Evolutionary conservation across 2,888 invertebrate genomes (phyloP), one percentile per base, ranked within the genome.

Genomic region (Ramazzottius varieornatus): DNA sequence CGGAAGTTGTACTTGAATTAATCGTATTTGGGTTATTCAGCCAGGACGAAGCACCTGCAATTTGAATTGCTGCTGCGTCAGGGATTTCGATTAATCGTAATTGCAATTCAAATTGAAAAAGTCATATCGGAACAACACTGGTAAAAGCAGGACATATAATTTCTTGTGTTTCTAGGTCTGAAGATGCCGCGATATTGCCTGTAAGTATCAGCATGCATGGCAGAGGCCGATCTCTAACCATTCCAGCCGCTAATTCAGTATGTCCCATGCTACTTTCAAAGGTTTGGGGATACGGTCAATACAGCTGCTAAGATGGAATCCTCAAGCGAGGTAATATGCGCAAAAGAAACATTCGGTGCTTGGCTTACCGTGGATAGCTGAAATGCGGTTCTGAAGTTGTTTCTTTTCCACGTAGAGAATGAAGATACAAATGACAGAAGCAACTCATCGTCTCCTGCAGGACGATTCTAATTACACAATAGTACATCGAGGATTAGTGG

Each of bases 301-400:
- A 88, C 88, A 0, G 91, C 91, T 0, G 88, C 88, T 0, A 80
- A 88, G 34, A 90, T 93, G 90, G 92, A 92, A 74, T 88, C 88
- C 0, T 88, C 88, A 0, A 87, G 89, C 67, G 84, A 86, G 72
- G 85, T 73, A 65, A 65, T 4, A 29, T 24, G n/a, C 8, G 24
- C 29, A 54, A 29, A 54, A 54, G 16, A 54, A 8, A 20, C 40
- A 40, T 40, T 40, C 8, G 40, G 40, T 13, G 40, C 20, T 40
- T 40, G 8, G 40, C 40, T 13, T 20, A 40, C 8, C 8, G 20
- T 20, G 40, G 20, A 40, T 8, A 13, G 40, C 20, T 20, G 20
- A 20, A 13, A 13, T 40, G 8, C 8, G 40, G 8, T 40, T 20
- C 8, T 20, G 40, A 8, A 54, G 8, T n/a, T 54, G 8, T 29